A percentile compares a stretch with the other conserved stretches of the same genome.
Conservation (phyloP, 1,140 invertebrate genomes). For the Bursaphelenchus mucronatus region DNA sequence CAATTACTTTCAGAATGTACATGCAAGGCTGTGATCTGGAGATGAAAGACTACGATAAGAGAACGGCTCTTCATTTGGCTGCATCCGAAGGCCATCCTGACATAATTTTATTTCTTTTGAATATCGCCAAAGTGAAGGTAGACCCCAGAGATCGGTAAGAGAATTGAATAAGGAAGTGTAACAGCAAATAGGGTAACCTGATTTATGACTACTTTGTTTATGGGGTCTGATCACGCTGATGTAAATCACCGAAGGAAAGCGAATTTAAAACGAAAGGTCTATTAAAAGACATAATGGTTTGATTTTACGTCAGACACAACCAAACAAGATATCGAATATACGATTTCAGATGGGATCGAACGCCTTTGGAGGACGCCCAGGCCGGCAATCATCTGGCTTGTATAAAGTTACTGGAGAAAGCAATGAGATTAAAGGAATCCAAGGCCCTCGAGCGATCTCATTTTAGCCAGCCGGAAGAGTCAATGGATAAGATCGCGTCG, state of each 20-base stretch:
- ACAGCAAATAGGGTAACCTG: too few relatives aligned
- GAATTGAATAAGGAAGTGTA: too few relatives aligned
- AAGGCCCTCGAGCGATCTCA: constrained; percentile 3
- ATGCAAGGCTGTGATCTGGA: constrained; percentile 47
- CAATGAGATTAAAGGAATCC: constrained; percentile 25
- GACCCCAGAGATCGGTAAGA: constrained; percentile 68
- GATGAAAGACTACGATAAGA: constrained; percentile 66
- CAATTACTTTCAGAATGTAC: constrained; percentile 35
- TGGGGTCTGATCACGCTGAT: too few relatives aligned
- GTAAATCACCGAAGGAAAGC: too few relatives aligned
- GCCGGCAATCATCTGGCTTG: constrained; percentile 26
- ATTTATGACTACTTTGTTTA: too few relatives aligned
- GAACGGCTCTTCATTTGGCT: constrained; percentile 13
- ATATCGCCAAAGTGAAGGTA: constrained; percentile 64
- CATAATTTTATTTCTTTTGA: constrained; percentile 81
- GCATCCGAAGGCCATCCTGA: constrained; percentile 73
- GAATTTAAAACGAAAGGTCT: too few relatives aligned
- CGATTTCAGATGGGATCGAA: constrained; percentile 63
- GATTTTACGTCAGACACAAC: neutral
- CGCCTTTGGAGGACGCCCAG: constrained; percentile 33
- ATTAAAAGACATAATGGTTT: too few relatives aligned
- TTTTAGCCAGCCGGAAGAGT: constrained; percentile 7
- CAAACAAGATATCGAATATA: constrained; percentile 15
- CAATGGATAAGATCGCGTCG: neutral
- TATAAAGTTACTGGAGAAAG: constrained; percentile 35